Evolutionary conservation across 2,888 invertebrate species (phyloP).

Genomic region (Steinernema scapterisci): DNA sequence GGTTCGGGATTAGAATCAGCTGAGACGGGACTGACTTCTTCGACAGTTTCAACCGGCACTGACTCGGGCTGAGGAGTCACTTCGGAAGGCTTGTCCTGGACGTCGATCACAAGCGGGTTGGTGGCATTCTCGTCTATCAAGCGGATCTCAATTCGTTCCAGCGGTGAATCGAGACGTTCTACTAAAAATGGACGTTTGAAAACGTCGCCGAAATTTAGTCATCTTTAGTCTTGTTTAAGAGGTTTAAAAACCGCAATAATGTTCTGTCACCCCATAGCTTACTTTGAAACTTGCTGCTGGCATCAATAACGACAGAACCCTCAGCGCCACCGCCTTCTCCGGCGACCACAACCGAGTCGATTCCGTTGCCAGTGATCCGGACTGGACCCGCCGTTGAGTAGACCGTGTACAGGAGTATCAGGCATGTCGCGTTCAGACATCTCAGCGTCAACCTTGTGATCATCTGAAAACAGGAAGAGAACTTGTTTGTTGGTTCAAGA

Average conservation of each 20-base stretch:
- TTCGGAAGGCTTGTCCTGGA: constrained; percentile 1
- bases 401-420: constrained; percentile 17
- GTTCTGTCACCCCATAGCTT: no score
- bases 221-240: no score
- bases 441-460: constrained; percentile 26
- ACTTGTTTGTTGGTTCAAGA: no score
- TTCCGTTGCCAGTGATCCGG: constrained; percentile 23
- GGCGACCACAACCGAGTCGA: constrained; percentile 29
- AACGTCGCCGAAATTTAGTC: no score
- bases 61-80: constrained; percentile 3
- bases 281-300: constrained; percentile 29
- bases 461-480: background rate
- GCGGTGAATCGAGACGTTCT: constrained; percentile 52
- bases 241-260: no score
- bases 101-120: constrained; percentile 28
- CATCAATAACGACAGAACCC: constrained; percentile 24
- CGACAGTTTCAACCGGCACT: background rate
- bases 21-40: background rate
- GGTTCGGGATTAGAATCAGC: background rate
- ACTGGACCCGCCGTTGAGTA: constrained; percentile 24
- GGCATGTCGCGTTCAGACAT: constrained; percentile 8
- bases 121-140: constrained; percentile 53
- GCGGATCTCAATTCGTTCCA: constrained; percentile 55
- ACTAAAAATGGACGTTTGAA: constrained; percentile 38
- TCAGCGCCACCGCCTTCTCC: constrained; percentile 10